Percentiles rank a stretch among this genome's conserved stretches.
Evolutionary conservation across 1,140 invertebrate species (phyloP).

Genomic region (Bombus turneri): DNA sequence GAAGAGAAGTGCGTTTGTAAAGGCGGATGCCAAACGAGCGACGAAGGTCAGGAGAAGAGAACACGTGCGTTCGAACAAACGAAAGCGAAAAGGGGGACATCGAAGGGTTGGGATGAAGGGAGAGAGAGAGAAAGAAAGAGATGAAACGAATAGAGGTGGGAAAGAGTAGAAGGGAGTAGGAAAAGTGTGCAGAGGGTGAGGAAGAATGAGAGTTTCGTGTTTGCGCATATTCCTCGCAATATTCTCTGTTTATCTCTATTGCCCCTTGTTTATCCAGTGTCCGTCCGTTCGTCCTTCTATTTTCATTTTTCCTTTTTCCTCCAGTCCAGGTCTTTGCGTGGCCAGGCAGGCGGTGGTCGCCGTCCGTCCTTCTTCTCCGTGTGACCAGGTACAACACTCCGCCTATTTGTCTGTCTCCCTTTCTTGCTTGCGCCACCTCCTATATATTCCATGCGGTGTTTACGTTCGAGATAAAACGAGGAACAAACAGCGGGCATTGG

Average conservation of each 20-base stretch:
- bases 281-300: constrained; percentile 71
- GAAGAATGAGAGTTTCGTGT: constrained; percentile 72
- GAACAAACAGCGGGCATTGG: constrained; percentile 79
- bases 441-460: constrained; percentile 76
- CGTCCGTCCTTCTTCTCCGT: constrained; percentile 41
- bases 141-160: constrained; percentile 21
- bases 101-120: constrained; percentile 14
- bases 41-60: constrained; percentile 53
- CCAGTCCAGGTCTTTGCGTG: constrained; percentile 61
- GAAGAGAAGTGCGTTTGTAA: constrained; percentile 53
- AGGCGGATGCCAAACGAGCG: constrained; percentile 65
- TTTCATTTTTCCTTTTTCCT: constrained; percentile 74
- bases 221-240: constrained; percentile 80
- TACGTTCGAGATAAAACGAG: constrained; percentile 79
- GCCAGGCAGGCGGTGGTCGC: constrained; percentile 48
- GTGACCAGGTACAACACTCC: constrained; percentile 52
- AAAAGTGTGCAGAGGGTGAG: constrained; percentile 51
- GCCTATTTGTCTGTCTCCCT: constrained; percentile 42
- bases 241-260: constrained; percentile 81
- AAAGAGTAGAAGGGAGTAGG: neutral
- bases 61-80: constrained; percentile 57
- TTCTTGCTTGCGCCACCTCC: constrained; percentile 51
- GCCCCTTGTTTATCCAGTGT: constrained; percentile 80
- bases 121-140: neutral
- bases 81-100: constrained; percentile 60